Percentiles rank a stretch among this genome's conserved stretches.
Conservation (phyloP, 1,140 invertebrate species). For the Orius insidiosus region DNA sequence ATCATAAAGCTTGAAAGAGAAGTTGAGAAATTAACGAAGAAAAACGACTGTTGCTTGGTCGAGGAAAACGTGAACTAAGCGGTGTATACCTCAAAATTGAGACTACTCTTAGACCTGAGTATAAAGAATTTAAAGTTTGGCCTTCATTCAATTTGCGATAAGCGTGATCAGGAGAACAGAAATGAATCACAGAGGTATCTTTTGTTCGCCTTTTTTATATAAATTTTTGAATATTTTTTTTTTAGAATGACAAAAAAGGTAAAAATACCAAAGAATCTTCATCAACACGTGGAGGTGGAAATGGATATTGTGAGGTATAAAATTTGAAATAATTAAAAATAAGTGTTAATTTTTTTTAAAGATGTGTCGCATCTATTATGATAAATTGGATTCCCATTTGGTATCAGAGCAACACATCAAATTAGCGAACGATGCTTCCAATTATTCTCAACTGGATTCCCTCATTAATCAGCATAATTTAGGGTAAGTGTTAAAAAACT, state of each 20-base stretch:
- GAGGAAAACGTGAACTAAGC: conserved; percentile 12
- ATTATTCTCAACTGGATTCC: conserved; percentile 18
- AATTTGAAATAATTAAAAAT: not conserved
- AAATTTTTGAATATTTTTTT: not conserved
- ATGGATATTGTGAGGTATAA: conserved; percentile 15
- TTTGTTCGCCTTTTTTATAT: not conserved
- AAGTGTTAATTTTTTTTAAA: conserved; percentile 12
- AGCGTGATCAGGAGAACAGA: no score
- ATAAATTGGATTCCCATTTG: conserved; percentile 17
- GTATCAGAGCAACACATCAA: conserved; percentile 15
- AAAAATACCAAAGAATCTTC: conserved; percentile 9
- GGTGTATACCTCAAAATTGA: conserved; percentile 18
- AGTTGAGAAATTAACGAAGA: no score
- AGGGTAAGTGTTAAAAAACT: conserved; percentile 11
- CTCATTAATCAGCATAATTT: conserved; percentile 13
- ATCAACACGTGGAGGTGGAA: conserved; percentile 10
- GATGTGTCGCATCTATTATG: conserved; percentile 18
- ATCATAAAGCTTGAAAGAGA: not conserved
- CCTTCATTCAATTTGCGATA: conserved; percentile 1
- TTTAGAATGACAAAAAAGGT: conserved; percentile 18
- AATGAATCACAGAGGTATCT: conserved; percentile 10
- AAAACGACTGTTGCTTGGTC: not conserved
- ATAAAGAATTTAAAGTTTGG: conserved; percentile 16
- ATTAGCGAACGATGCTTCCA: conserved; percentile 14
- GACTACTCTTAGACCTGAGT: conserved; percentile 17